These are phyloP conservation scores for Battus philenor DNA, from an alignment of 1,140 invertebrate genomes.

Conservation along the genomic window DNA sequence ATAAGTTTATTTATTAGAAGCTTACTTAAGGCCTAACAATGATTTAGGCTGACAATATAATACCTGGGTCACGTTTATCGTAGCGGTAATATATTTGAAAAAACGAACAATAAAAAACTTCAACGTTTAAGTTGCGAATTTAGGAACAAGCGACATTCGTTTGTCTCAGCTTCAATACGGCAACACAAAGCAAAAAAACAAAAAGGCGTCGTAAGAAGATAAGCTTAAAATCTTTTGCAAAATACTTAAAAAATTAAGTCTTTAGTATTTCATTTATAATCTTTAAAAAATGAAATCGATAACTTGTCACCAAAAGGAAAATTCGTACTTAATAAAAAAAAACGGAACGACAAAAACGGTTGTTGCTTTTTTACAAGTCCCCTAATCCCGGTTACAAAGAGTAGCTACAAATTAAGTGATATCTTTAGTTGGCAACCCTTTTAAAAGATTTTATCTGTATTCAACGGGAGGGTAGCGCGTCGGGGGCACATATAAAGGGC, in stretches of 20 bases:
- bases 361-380: constrained; percentile 42
- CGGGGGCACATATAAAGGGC: constrained; percentile 68
- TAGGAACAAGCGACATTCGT: constrained; percentile 53
- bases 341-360: constrained; percentile 41
- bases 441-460: constrained; percentile 69
- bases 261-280: constrained; percentile 38
- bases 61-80: constrained; percentile 53
- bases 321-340: constrained; percentile 45
- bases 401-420: constrained; percentile 74
- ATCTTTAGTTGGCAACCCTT: constrained; percentile 73
- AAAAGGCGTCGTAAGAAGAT: constrained; percentile 55
- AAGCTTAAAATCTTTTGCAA: constrained; percentile 49
- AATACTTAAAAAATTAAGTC: constrained; percentile 52
- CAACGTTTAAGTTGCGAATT: constrained; percentile 49
- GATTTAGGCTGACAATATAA: constrained; percentile 52
- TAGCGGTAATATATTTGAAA: constrained; percentile 39
- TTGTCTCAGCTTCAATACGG: constrained; percentile 56
- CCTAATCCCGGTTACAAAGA: constrained; percentile 66
- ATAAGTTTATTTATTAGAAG: constrained; percentile 22
- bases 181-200: constrained; percentile 51
- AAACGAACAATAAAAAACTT: constrained; percentile 38
- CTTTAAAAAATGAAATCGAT: constrained; percentile 51
- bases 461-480: constrained; percentile 63
- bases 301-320: constrained; percentile 32
- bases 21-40: constrained; percentile 49